A percentile compares a stretch with the other conserved stretches of the same genome.
These are phyloP conservation scores for Caenorhabditis sp. DNA, from an alignment of 2,888 invertebrate species.

Conservation along the genomic window DNA sequence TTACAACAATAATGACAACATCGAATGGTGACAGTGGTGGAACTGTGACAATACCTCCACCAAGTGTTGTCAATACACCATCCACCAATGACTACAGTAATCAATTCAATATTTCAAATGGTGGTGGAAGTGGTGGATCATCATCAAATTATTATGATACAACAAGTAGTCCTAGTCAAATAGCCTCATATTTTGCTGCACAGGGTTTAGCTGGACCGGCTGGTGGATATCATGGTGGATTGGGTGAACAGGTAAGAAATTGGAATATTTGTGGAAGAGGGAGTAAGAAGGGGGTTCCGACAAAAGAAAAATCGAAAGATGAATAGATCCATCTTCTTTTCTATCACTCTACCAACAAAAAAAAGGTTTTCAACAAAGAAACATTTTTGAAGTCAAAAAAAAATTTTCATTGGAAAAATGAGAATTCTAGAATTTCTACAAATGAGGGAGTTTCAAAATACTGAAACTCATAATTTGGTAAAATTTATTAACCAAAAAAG, in stretches of 20 bases:
- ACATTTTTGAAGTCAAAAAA: too few relatives aligned
- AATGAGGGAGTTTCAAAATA: too few relatives aligned
- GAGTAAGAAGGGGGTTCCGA: neutral
- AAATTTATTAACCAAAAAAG: too few relatives aligned
- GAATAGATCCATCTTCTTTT: neutral
- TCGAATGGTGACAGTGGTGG: neutral
- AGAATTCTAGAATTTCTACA: too few relatives aligned
- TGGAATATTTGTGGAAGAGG: neutral
- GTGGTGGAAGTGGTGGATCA: neutral
- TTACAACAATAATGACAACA: conserved; percentile 1
- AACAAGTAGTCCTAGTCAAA: conserved; percentile 21
- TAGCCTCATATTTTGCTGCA: conserved; percentile 32
- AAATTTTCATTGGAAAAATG: too few relatives aligned
- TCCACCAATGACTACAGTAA: neutral
- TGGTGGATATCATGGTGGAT: conserved; percentile 18
- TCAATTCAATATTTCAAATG: neutral
- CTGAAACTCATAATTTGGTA: too few relatives aligned
- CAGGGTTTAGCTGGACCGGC: conserved; percentile 11
- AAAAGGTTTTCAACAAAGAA: too few relatives aligned
- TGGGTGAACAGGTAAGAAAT: conserved; percentile 31
- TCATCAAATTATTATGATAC: conserved; percentile 23
- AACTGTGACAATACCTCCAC: neutral
- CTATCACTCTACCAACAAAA: neutral
- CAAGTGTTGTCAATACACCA: neutral
- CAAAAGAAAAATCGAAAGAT: neutral